Evolutionary conservation across 2,888 invertebrate genomes (phyloP), one percentile per base, ranked within the genome.

Genomic region (Coelinius sp.): DNA sequence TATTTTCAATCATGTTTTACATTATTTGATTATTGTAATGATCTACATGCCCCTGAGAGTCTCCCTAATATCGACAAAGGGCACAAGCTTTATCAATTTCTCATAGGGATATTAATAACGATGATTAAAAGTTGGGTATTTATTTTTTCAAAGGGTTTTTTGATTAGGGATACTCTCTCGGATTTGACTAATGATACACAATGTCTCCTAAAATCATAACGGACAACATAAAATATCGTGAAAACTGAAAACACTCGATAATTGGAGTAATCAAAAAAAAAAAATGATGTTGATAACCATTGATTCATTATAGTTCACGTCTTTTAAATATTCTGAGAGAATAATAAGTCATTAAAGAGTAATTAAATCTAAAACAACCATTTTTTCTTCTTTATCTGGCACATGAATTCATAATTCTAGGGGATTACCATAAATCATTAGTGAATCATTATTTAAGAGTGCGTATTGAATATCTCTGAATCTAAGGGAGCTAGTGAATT

Each of bases 271-370:
- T 59, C 38, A 53, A 44, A 25, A 63, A 64, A 22, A 62, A 53
- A 46, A 56, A 53, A 24, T 59, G 12, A 49, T 49, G 31, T 65
- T 38, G 65, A 71, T 46, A 49, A 72, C 63, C 49, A 46, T 52
- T 62, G n/a, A 35, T 62, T 38, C 66, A 70, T 77, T 75, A 73
- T 71, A 77, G 73, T 75, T 73, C 77, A 73, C 81, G 80, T 77
- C 81, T 84, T 80, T 82, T 81, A 80, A 80, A 79, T 38, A 27
- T 68, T 78, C 75, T 76, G 79, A 81, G 77, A 76, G 75, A 76
- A 78, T 78, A 73, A 53, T 66, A 35, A 65, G 24, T 24, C 49
- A 44, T 38, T 59, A 38, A 68, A 67, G n/a, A 69, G 27, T 44
- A 14, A 56, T 25, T 59, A 69, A 49, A 46, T 12, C 27, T 63